Conservation (phyloP, 2,888 invertebrate species). For the Drosophila infuscata region DNA sequence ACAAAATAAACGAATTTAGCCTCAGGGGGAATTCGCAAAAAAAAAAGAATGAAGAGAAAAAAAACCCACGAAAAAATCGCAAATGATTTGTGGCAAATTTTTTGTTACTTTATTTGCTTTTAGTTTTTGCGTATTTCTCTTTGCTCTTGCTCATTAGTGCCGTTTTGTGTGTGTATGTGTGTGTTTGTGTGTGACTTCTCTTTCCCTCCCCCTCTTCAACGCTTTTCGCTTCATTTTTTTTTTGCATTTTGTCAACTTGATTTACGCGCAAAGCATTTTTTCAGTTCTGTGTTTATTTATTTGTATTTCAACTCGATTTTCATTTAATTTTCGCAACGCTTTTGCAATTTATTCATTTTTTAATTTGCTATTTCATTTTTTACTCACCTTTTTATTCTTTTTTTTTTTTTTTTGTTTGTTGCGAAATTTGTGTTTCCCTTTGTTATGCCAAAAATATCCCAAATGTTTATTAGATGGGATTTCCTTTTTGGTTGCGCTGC, state of each 20-base stretch:
- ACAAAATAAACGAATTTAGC: slow-evolving; percentile 75
- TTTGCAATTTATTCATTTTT: slow-evolving; percentile 15
- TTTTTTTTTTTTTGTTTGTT: not conserved
- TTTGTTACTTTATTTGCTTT: slow-evolving; percentile 57
- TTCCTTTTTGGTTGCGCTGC: slow-evolving; percentile 26
- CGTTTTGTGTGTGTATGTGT: slow-evolving; percentile 49
- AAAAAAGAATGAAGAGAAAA: slow-evolving; percentile 16
- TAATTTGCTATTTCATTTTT: slow-evolving; percentile 8
- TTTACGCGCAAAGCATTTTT: slow-evolving; percentile 74
- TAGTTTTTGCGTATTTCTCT: slow-evolving; percentile 65
- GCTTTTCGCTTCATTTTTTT: slow-evolving; percentile 29
- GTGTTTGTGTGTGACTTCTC: slow-evolving; percentile 14
- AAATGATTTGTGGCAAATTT: slow-evolving; percentile 78
- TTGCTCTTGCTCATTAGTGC: slow-evolving; percentile 72
- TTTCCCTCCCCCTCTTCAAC: slow-evolving; percentile 1
- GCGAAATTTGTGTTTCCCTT: slow-evolving; percentile 33
- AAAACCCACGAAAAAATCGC: slow-evolving; percentile 59
- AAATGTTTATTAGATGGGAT: slow-evolving; percentile 36
- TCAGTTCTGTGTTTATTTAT: slow-evolving; percentile 30
- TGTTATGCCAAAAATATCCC: slow-evolving; percentile 35
- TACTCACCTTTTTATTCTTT: slow-evolving; percentile 39
- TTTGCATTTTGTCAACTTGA: slow-evolving; percentile 76
- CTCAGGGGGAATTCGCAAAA: slow-evolving; percentile 70
- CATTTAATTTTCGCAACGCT: slow-evolving; percentile 33
- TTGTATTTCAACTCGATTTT: slow-evolving; percentile 36